Percentiles rank a stretch among this genome's conserved stretches.
Evolutionary conservation across 2,888 invertebrate genomes (phyloP).

Genomic region (Luperina testacea): DNA sequence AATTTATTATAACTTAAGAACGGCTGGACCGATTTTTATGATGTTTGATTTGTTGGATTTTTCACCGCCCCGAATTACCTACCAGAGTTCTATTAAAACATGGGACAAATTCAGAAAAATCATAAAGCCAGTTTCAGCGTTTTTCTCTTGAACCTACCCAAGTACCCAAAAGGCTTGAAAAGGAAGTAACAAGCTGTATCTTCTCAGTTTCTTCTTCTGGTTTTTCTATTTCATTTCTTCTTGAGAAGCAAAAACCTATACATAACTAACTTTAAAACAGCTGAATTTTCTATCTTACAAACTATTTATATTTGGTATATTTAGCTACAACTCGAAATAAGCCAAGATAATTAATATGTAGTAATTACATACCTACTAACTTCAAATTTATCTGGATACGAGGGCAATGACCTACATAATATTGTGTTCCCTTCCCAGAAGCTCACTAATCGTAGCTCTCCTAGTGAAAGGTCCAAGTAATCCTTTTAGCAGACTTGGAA

Average conservation of each 20-base stretch:
- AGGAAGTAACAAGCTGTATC: background rate
- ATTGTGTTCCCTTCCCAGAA: background rate
- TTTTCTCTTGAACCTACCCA: background rate
- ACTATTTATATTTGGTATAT: background rate
- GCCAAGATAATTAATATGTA: slow-evolving; percentile 5
- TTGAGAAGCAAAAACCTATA: background rate
- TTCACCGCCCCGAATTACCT: no score
- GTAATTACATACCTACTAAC: background rate
- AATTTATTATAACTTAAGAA: no score
- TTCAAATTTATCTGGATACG: slow-evolving; percentile 9
- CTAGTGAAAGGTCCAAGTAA: slow-evolving; percentile 34
- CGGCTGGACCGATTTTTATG: no score
- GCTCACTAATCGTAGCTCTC: slow-evolving; percentile 23
- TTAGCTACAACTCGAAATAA: background rate
- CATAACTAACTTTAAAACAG: background rate
- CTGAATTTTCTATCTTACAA: background rate
- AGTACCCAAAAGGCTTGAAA: background rate
- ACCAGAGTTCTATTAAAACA: no score
- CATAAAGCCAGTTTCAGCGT: background rate
- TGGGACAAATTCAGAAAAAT: no score
- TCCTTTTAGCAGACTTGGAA: slow-evolving; percentile 44
- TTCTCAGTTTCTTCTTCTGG: background rate
- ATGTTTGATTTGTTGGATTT: no score
- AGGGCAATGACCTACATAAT: slow-evolving; percentile 23
- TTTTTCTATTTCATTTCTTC: background rate